Base-by-base conservation (phyloP, 2,888 invertebrate genomes). In the Odontothrips loti region DNA sequence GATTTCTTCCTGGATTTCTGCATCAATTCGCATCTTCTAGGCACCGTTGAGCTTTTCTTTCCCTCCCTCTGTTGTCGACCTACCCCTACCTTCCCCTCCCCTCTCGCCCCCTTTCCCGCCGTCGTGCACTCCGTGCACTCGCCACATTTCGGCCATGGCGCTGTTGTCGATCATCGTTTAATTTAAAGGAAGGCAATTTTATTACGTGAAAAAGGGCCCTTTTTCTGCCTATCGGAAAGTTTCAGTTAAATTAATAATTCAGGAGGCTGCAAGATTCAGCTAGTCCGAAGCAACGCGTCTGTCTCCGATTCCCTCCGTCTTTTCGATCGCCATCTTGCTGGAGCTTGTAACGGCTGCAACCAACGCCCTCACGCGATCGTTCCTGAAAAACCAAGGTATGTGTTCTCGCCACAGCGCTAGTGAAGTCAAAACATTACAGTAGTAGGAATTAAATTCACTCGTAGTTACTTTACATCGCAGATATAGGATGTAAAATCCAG, bases 361-460 rank as follows among this genome's bases (percentile, higher is more conserved):
- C 68, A 75, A 75, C 68, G 68, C 68, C 68, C 68, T 75, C 68
- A 75, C 23, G 23, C 68, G 68, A 75, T 75, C 68, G 27, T 75
- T 75, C 68, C 27, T 75, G 68, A 75, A 75, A 75, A 75, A 75
- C 68, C 23, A 27, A 75, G 68, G 68, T 75, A 75, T 75, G 68
- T 75, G 68, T 75, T 75, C 68, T 75, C 23, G 68, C 68, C 68
- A 75, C 68, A 75, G 68, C 68, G 68, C 68, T 75, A 75, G 68
- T 75, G 68, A 27, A 75, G 68, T 75, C 68, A 75, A 75, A 75
- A 75, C 68, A 75, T 23, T 23, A 23, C 68, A 27, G 58, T 20
- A 58, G 58, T 20, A 15, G 15, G 20, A 6, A 15, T 15, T 20
- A 20, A 20, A 17, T 58, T 20, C 58, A 15, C 17, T 6, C 15